Evolutionary conservation across 2,113 vertebrate species (phyloP), one percentile per base, ranked within the genome.

Genomic region (Alouatta palliata): DNA sequence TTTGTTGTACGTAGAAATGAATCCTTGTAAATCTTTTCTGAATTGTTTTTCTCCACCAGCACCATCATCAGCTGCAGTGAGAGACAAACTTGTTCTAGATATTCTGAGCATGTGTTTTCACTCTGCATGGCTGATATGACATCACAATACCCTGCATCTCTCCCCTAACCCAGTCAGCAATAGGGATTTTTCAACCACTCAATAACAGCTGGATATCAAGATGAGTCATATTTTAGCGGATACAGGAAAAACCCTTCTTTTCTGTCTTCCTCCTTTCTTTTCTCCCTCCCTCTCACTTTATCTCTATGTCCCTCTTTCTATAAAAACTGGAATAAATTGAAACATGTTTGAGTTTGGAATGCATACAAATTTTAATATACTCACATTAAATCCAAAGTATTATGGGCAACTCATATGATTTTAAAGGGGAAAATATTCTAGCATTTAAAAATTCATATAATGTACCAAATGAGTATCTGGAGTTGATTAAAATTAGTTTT

Each of bases 371-470:
- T 84, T 87, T 85, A 32, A 49, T 86, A 81, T 30, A 54, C 2
- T 52, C 8, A 43, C 2, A 58, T 76, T 84, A 45, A 87, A 40
- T 4, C 16, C 45, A 49, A 52, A 2, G 1, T 37, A 47, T 87
- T 61, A 8, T 70, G 12, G 10, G 3, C 1, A 92, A 81, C 4
- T 68, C 75, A 30, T 1, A 58, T 43, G 4, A 54, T 76, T 93
- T 76, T 73, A 90, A 86, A 73, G 17, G 23, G 1, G 19, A 79
- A 83, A 87, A 83, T 70, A 37, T 10, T 52, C 25, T 79, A 49
- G 2, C 10, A 56, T 91, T 90, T 17, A 93, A 93, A 92, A 95
- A 75, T 13, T 81, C 17, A 87, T 19, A 3, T 61, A 95, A 58
- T 17, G 0, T 45, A 91, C 23, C 6, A 47, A 77, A 14, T 56